Evolutionary conservation across 2,888 invertebrate genomes (phyloP).

Genomic region (Autographa pulchrina): DNA sequence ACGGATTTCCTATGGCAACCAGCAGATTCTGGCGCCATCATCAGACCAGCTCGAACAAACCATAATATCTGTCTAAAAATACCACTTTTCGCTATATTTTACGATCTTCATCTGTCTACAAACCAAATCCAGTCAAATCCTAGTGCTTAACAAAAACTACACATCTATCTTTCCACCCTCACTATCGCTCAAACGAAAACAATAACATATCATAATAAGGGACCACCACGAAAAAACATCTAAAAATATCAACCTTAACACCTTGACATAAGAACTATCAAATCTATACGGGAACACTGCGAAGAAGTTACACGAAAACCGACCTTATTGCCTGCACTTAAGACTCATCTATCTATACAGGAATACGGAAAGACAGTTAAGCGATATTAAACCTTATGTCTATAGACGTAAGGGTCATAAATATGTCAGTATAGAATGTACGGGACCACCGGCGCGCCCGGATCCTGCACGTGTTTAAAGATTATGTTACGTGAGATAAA

Average conservation of each 20-base stretch:
- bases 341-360: not conserved
- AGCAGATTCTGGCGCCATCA: too few relatives aligned
- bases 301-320: not conserved
- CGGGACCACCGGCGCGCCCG: constrained; percentile 44
- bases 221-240: not conserved
- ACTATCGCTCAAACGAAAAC: not conserved
- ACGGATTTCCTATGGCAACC: too few relatives aligned
- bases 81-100: not conserved
- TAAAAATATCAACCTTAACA: not conserved
- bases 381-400: not conserved
- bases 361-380: not conserved
- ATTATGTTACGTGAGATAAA: constrained; percentile 17
- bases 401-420: not conserved
- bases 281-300: not conserved
- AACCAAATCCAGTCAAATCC: not conserved
- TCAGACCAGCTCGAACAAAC: too few relatives aligned
- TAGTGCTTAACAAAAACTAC: not conserved
- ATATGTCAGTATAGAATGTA: not conserved
- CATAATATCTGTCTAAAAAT: too few relatives aligned
- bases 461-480: constrained; percentile 39
- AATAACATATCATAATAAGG: not conserved
- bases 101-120: not conserved
- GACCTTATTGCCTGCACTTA: not conserved
- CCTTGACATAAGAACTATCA: not conserved
- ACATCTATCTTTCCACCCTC: not conserved